Conservation (phyloP, 2,113 vertebrate species). For the Labeo rohita region DNA sequence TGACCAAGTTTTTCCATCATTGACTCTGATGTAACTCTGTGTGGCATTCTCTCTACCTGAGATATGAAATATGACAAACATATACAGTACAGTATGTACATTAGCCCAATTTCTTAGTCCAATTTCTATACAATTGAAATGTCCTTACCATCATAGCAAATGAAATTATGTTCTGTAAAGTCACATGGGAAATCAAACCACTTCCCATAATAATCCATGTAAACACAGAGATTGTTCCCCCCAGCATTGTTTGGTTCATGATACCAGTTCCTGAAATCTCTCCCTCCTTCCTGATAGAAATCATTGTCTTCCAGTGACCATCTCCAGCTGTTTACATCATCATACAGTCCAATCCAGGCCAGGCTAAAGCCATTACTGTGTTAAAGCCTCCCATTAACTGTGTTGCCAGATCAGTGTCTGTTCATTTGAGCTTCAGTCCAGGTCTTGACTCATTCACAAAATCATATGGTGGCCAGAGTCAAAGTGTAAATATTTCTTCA, state of each 20-base stretch:
- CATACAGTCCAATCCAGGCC: slow-evolving; percentile 45
- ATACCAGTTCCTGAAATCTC: slow-evolving; percentile 33
- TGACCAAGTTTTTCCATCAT: background rate
- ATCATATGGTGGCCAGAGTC: no score
- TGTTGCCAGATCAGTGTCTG: slow-evolving; percentile 46
- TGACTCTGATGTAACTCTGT: background rate
- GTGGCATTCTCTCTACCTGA: background rate
- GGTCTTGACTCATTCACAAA: slow-evolving; percentile 22
- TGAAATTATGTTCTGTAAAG: background rate
- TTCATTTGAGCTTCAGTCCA: slow-evolving; percentile 47
- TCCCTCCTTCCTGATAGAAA: slow-evolving; percentile 37
- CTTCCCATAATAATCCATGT: background rate
- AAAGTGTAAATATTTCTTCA: no score
- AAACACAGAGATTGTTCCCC: background rate
- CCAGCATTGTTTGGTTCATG: slow-evolving; percentile 26
- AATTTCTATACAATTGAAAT: background rate
- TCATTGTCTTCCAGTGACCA: slow-evolving; percentile 43
- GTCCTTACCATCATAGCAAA: slow-evolving; percentile 45
- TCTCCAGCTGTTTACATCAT: slow-evolving; percentile 28
- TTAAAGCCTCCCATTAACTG: background rate
- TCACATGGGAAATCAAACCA: background rate
- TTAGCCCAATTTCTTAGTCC: background rate
- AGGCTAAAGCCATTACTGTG: no score
- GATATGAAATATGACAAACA: background rate
- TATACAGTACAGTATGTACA: no score